These are phyloP conservation scores for Muschampia plurimacula DNA, from an alignment of 2,888 invertebrate genomes.

Conservation along the genomic window DNA sequence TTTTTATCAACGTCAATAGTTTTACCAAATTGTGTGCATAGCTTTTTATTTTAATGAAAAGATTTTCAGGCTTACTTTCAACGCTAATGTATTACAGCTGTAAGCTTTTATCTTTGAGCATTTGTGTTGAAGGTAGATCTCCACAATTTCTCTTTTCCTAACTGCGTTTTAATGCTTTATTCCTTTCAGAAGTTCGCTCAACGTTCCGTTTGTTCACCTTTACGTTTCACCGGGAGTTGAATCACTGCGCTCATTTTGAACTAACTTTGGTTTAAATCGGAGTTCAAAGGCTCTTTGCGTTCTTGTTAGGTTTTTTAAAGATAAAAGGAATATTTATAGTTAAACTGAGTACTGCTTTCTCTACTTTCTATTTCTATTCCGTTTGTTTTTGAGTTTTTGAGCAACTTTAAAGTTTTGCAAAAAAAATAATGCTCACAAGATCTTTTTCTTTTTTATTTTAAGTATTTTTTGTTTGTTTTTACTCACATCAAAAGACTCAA, in stretches of 20 bases:
- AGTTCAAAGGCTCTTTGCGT: constrained; percentile 34
- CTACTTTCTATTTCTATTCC: constrained; percentile 16
- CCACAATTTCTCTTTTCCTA: constrained; percentile 29
- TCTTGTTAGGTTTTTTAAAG: constrained; percentile 35
- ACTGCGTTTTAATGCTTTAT: constrained; percentile 35
- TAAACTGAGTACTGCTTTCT: constrained; percentile 18
- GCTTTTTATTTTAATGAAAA: constrained; percentile 10
- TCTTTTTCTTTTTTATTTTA: too few species aligned
- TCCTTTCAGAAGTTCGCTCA: constrained; percentile 33
- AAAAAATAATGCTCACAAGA: too few species aligned
- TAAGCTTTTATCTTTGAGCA: constrained; percentile 28
- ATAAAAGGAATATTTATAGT: constrained; percentile 25
- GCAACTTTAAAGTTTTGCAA: neutral
- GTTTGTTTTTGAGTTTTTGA: neutral
- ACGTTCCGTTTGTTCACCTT: constrained; percentile 22
- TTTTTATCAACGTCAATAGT: constrained; percentile 9
- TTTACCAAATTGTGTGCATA: neutral
- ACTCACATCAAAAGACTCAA: too few species aligned
- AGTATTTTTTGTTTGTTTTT: too few species aligned
- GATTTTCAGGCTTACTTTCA: neutral
- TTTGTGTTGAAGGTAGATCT: constrained; percentile 20
- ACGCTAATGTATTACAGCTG: constrained; percentile 24
- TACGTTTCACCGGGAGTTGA: constrained; percentile 27
- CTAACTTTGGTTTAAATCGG: constrained; percentile 37
- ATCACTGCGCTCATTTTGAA: constrained; percentile 38